Conservation (phyloP, 2,797 vertebrate species). For the Paratrypauchen microcephalus region DNA sequence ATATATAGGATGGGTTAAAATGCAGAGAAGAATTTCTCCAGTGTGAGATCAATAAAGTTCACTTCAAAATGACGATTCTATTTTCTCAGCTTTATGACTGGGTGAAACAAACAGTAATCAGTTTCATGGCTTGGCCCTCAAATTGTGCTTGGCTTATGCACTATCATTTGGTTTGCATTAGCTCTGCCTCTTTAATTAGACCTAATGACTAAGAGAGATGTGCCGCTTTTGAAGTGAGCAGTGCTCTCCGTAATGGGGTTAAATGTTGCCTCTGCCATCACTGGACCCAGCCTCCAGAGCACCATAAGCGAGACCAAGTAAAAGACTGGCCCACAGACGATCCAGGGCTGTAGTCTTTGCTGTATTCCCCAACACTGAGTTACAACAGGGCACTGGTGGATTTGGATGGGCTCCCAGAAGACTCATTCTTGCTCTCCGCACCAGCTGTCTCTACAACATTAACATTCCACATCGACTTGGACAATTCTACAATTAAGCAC, state of each 20-base stretch:
- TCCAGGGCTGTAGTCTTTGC: slow-evolving; percentile 25
- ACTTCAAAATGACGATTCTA: not conserved
- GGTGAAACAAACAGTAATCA: not conserved
- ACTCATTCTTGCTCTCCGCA: slow-evolving; percentile 52
- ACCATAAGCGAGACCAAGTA: slow-evolving; percentile 25
- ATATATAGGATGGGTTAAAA: too few species aligned
- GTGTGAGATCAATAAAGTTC: too few species aligned
- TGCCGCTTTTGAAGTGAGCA: slow-evolving; percentile 38
- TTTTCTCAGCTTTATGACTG: slow-evolving; percentile 1
- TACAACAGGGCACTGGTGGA: slow-evolving; percentile 42
- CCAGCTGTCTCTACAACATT: slow-evolving; percentile 70
- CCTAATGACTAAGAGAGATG: slow-evolving; percentile 51
- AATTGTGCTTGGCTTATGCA: not conserved
- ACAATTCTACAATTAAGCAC: slow-evolving; percentile 74
- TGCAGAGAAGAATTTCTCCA: too few species aligned
- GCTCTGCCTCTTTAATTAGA: slow-evolving; percentile 55
- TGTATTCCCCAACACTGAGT: slow-evolving; percentile 12
- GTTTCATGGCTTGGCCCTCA: not conserved
- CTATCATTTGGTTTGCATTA: slow-evolving; percentile 32
- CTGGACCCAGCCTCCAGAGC: slow-evolving; percentile 35
- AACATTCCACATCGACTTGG: slow-evolving; percentile 67
- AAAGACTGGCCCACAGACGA: slow-evolving; percentile 51
- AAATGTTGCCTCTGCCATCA: slow-evolving; percentile 62
- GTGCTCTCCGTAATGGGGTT: slow-evolving; percentile 65
- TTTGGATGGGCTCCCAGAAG: slow-evolving; percentile 70